Evolutionary conservation across 2,797 vertebrate genomes (phyloP).

Genomic region (Gallinago stenura): DNA sequence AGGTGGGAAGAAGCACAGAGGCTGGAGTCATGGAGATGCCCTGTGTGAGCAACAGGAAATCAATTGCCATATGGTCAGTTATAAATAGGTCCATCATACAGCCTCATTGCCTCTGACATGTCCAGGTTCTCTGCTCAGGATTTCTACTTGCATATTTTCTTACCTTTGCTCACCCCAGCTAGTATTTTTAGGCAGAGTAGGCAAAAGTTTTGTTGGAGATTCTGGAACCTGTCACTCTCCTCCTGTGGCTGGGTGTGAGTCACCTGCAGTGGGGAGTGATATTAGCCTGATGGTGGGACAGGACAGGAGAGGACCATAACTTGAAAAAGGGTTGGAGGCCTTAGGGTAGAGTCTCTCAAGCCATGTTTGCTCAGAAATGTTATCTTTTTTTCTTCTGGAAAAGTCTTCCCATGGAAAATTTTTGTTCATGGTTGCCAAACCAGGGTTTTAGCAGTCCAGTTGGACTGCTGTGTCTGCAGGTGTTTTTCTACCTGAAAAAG

Average conservation of each 20-base stretch:
- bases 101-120: background rate
- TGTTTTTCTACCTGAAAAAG: background rate
- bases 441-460: background rate
- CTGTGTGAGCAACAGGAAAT: constrained; percentile 60
- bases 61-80: constrained; percentile 62
- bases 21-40: background rate
- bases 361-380: background rate
- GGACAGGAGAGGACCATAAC: background rate
- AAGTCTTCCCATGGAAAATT: background rate
- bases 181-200: background rate
- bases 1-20: constrained; percentile 2
- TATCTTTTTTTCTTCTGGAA: background rate
- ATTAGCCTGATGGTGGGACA: background rate
- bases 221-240: rapidly evolving
- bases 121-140: background rate
- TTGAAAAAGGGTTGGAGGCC: background rate
- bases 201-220: background rate
- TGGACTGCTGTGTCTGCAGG: background rate
- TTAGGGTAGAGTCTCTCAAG: background rate
- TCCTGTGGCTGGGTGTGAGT: background rate
- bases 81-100: constrained; percentile 51
- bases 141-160: background rate
- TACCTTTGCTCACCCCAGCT: background rate
- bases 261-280: rapidly evolving
- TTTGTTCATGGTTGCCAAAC: background rate